phyloP scores from a whole-genome alignment of 2,113 vertebrate genomes.

The Mugil cephalus region DNA sequence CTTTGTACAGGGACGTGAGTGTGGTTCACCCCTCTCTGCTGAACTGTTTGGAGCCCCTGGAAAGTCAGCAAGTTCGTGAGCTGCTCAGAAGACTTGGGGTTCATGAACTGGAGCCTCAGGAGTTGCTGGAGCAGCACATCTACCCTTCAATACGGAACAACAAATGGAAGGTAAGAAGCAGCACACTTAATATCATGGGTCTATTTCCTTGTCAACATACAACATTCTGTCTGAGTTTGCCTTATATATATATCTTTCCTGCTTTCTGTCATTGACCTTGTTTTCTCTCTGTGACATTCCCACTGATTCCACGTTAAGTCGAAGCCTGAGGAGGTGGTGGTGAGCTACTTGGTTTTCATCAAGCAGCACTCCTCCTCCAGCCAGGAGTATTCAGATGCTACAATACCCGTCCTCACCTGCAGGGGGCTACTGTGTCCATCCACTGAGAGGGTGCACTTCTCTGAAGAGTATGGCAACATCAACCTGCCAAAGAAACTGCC shows the following conservation, averaged over 20 bases:
- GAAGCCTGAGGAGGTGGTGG: conserved; percentile 75
- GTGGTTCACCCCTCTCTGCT: conserved; percentile 80
- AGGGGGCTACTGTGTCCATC: conserved; percentile 78
- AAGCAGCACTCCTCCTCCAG: conserved; percentile 78
- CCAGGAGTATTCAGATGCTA: conserved; percentile 64
- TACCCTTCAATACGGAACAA: conserved; percentile 76
- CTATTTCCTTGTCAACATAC: background rate
- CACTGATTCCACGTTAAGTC: conserved; percentile 57
- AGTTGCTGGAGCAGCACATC: conserved; percentile 84
- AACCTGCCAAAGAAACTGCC: conserved; percentile 78
- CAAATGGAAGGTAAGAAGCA: conserved; percentile 81
- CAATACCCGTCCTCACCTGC: conserved; percentile 83
- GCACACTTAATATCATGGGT: background rate
- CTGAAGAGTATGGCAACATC: conserved; percentile 81
- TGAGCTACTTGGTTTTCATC: conserved; percentile 86
- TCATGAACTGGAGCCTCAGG: conserved; percentile 82
- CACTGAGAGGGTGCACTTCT: conserved; percentile 79
- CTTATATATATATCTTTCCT: background rate
- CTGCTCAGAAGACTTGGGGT: conserved; percentile 82
- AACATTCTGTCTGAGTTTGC: no score
- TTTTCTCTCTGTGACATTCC: background rate
- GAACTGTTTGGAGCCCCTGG: conserved; percentile 79
- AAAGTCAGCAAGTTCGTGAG: conserved; percentile 83
- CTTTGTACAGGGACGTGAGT: conserved; percentile 80
- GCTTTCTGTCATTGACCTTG: background rate